Conservation (phyloP, 2,888 invertebrate genomes). For the Slavum lentiscoides region DNA sequence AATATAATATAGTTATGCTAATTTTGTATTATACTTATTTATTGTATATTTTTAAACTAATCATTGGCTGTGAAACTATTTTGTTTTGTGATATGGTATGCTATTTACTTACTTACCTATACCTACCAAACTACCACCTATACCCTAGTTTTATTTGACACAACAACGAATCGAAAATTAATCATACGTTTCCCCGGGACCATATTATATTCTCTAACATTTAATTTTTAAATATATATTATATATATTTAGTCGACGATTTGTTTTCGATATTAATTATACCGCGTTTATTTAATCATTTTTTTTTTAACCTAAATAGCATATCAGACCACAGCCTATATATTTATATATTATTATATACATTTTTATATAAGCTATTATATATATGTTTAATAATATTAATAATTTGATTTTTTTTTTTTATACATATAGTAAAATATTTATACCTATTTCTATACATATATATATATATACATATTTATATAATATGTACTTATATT, state of each 20-base stretch:
- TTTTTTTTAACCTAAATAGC: slow-evolving; percentile 15
- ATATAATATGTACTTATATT: background rate
- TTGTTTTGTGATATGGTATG: slow-evolving; percentile 37
- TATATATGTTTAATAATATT: background rate
- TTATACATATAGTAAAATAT: background rate
- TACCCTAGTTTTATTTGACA: background rate
- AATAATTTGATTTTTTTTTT: background rate
- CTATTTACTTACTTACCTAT: slow-evolving; percentile 36
- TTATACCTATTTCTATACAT: slow-evolving; percentile 4
- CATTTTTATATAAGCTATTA: slow-evolving; percentile 15
- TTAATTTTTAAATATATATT: background rate
- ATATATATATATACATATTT: background rate
- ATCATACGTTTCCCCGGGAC: background rate
- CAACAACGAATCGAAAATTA: background rate
- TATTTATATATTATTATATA: background rate
- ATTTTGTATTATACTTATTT: slow-evolving; percentile 1
- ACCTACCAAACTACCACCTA: background rate
- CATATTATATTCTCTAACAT: background rate
- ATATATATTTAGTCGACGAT: background rate
- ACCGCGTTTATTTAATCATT: background rate
- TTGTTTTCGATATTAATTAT: too few species aligned
- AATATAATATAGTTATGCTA: slow-evolving; percentile 11
- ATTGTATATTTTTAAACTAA: slow-evolving; percentile 41
- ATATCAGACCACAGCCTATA: slow-evolving; percentile 38
- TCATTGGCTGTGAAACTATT: slow-evolving; percentile 37